These are phyloP conservation scores for Acanthosepion esculentum DNA, from an alignment of 2,888 invertebrate genomes.

Conservation along the genomic window DNA sequence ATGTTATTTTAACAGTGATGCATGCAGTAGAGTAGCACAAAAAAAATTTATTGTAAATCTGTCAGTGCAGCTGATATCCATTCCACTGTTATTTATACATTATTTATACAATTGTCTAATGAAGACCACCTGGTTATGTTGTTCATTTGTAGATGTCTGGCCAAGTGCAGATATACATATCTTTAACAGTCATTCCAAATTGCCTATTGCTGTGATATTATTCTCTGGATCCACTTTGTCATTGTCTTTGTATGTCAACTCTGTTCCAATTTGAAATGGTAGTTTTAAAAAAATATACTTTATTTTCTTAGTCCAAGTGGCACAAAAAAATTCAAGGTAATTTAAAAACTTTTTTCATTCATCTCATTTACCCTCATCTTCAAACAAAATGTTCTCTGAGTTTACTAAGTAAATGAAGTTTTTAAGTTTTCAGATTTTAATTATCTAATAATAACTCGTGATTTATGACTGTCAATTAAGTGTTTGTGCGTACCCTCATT, in stretches of 20 bases:
- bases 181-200: constrained; percentile 12
- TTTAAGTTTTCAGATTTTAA: too few relatives aligned
- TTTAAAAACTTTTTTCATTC: not conserved
- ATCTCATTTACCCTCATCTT: constrained; percentile 8
- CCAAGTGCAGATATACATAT: constrained; percentile 33
- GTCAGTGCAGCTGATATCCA: not conserved
- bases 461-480: not conserved
- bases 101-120: not conserved
- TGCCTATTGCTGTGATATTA: constrained; percentile 33
- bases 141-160: constrained; percentile 20
- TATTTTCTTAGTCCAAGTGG: constrained; percentile 8
- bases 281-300: not conserved
- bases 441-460: too few relatives aligned
- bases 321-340: constrained; percentile 21
- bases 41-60: constrained; percentile 14
- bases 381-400: not conserved
- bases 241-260: constrained; percentile 11
- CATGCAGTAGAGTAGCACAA: not conserved
- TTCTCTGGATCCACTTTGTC: not conserved
- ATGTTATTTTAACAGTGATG: not conserved
- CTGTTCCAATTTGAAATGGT: not conserved
- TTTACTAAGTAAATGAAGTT: not conserved
- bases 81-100: not conserved
- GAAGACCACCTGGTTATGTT: not conserved
- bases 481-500: not conserved